phyloP scores from a whole-genome alignment of 2,113 vertebrate species.

The Ptilorrhoa leucosticta region DNA sequence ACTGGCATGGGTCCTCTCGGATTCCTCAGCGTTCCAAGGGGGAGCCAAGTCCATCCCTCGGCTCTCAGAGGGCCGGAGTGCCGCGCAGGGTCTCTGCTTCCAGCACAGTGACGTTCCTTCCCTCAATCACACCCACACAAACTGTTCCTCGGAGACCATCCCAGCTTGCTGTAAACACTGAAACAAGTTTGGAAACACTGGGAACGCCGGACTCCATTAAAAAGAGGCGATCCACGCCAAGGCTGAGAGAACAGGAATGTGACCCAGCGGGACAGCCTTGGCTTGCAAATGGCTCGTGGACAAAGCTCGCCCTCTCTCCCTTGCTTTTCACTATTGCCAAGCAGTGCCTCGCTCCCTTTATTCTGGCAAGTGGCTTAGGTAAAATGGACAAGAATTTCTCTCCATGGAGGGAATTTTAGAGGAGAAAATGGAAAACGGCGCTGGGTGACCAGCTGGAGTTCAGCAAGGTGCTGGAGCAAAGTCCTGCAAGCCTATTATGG shows the following conservation, averaged over 20 bases:
- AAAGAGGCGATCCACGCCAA: neutral
- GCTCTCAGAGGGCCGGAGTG: neutral
- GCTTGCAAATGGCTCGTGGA: neutral
- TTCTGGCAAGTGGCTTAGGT: neutral
- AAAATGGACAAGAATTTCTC: neutral
- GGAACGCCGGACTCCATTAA: conserved; percentile 17
- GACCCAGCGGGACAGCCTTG: neutral
- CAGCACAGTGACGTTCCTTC: neutral
- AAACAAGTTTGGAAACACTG: conserved; percentile 20
- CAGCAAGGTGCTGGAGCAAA: neutral
- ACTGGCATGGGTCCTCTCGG: rapidly evolving
- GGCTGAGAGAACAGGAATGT: neutral
- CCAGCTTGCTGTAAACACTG: conserved; percentile 5
- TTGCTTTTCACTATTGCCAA: neutral
- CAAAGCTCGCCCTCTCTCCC: neutral
- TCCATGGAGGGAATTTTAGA: neutral
- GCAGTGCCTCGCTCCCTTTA: neutral
- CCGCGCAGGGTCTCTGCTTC: neutral
- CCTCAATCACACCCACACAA: neutral
- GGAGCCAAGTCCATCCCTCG: neutral
- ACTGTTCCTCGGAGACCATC: neutral
- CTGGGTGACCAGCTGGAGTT: neutral
- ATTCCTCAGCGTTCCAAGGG: neutral
- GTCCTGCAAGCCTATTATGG: rapidly evolving
- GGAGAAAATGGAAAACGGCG: neutral